A percentile compares a stretch with the other conserved stretches of the same genome.
Conservation (phyloP, 2,113 vertebrate species). For the Leptocoma aspasia region DNA sequence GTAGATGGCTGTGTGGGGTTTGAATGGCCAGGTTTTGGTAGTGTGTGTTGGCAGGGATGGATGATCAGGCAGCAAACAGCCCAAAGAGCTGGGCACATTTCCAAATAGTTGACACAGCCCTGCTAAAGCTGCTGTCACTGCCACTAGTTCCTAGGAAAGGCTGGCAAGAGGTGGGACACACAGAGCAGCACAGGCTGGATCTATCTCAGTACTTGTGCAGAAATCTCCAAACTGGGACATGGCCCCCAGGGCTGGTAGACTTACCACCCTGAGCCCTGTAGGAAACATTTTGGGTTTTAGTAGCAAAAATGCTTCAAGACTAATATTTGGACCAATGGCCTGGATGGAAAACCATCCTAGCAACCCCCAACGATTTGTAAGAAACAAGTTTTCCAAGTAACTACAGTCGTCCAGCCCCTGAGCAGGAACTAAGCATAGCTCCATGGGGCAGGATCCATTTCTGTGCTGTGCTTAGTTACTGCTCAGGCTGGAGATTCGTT, state of each 20-base stretch:
- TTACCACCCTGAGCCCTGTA: background rate
- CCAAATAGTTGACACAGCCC: background rate
- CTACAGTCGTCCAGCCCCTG: too few relatives aligned
- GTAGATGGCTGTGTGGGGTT: background rate
- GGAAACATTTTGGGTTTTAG: background rate
- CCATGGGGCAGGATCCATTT: background rate
- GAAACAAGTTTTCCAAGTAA: background rate
- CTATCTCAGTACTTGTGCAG: background rate
- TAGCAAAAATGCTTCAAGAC: background rate
- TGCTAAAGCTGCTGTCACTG: background rate
- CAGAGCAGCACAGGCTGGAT: background rate
- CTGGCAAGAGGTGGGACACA: background rate
- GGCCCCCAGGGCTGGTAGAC: background rate
- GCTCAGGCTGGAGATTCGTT: background rate
- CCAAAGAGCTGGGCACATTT: background rate
- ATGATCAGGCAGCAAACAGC: background rate
- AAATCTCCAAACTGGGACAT: background rate
- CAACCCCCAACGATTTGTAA: background rate
- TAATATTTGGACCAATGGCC: background rate
- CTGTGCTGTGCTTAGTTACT: background rate
- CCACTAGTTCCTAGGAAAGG: background rate
- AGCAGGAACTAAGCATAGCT: background rate
- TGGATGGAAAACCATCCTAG: background rate
- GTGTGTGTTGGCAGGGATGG: fast-evolving
- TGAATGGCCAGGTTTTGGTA: background rate